These are phyloP conservation scores for Drosophila asahinai DNA, from an alignment of 1,140 invertebrate genomes.

Conservation along the genomic window DNA sequence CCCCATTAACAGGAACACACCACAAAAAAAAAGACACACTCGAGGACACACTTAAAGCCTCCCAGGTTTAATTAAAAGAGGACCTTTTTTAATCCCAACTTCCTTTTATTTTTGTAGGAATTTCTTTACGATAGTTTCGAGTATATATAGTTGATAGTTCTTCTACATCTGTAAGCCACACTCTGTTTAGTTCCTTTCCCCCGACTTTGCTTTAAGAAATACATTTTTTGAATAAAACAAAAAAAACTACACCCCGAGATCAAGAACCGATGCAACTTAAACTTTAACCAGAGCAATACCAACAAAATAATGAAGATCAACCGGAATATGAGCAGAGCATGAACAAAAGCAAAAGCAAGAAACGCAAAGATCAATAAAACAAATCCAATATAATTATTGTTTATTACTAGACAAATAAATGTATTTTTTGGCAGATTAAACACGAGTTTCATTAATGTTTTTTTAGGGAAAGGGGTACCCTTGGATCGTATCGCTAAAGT, in stretches of 20 bases:
- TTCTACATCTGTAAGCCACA: conserved; percentile 11
- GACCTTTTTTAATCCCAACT: conserved; percentile 5
- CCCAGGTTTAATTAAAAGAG: conserved; percentile 17
- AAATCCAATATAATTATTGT: conserved; percentile 76
- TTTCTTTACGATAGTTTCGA: neutral
- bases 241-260: neutral
- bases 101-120: neutral
- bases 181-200: conserved; percentile 7
- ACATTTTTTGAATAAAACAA: conserved; percentile 16
- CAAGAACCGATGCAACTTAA: conserved; percentile 9
- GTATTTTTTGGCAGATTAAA: conserved; percentile 73
- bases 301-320: conserved; percentile 31
- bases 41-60: conserved; percentile 30
- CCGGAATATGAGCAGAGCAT: conserved; percentile 31
- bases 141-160: conserved; percentile 13
- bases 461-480: neutral
- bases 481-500: too few relatives aligned
- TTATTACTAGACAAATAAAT: conserved; percentile 79
- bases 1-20: conserved; percentile 22
- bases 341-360: conserved; percentile 33
- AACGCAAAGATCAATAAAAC: conserved; percentile 49
- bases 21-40: conserved; percentile 37
- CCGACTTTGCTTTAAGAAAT: conserved; percentile 15
- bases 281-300: conserved; percentile 41
- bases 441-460: conserved; percentile 4